Percentiles rank a stretch among this genome's conserved stretches.
These are phyloP conservation scores for Pavo muticus DNA, from an alignment of 2,113 vertebrate species.

Conservation along the genomic window DNA sequence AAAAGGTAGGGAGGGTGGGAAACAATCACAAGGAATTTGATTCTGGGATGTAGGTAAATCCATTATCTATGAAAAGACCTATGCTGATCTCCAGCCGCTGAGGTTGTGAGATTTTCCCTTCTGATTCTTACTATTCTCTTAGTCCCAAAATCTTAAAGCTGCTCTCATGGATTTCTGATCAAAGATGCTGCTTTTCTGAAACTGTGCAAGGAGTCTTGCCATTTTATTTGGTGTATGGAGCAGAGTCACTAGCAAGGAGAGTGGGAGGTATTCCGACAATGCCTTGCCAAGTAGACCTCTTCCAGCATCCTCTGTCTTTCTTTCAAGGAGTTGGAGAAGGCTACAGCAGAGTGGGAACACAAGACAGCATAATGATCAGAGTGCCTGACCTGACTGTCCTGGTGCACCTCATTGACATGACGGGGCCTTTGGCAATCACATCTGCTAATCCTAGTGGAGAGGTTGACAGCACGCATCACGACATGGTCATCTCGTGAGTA, in stretches of 20 bases:
- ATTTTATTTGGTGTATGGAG: rapidly evolving
- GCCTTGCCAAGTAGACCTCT: not conserved
- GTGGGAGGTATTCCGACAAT: not conserved
- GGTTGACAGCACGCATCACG: constrained; percentile 88
- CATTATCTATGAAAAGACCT: not conserved
- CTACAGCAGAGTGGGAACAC: constrained; percentile 88
- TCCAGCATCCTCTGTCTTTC: not conserved
- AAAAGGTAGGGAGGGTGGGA: not conserved
- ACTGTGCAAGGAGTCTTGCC: rapidly evolving
- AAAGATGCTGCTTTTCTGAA: not conserved
- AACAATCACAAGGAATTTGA: not conserved
- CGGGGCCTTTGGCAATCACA: constrained; percentile 88
- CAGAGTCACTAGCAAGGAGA: not conserved
- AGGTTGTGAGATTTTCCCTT: not conserved
- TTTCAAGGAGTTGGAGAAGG: constrained; percentile 84
- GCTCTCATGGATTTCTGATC: not conserved
- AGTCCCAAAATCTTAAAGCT: not conserved
- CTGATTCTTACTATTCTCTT: not conserved
- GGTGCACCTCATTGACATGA: constrained; percentile 86
- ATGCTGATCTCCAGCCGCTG: not conserved
- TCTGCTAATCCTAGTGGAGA: constrained; percentile 92
- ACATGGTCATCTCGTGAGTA: constrained; percentile 89
- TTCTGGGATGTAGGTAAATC: not conserved
- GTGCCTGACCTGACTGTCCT: constrained; percentile 89
- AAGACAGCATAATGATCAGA: constrained; percentile 91